These are phyloP conservation scores for Chymomyza fuscimana DNA, from an alignment of 2,888 invertebrate species.

Conservation along the genomic window DNA sequence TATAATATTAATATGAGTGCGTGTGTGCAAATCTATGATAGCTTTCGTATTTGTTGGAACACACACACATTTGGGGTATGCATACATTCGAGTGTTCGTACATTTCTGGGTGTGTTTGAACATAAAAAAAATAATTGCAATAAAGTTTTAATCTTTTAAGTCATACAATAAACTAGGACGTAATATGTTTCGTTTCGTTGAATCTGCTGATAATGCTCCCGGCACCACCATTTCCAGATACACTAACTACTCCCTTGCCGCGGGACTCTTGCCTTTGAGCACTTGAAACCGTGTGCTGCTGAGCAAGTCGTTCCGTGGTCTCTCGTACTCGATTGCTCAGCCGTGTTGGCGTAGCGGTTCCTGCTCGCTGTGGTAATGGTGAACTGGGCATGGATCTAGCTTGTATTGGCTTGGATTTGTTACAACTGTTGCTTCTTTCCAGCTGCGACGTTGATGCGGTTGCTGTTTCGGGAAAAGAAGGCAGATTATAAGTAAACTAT, in stretches of 20 bases:
- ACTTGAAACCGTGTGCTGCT: conserved; percentile 74
- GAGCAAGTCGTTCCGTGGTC: conserved; percentile 79
- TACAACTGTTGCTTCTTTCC: conserved; percentile 41
- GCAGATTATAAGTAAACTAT: not conserved
- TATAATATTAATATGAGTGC: not conserved
- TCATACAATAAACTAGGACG: conserved; percentile 56
- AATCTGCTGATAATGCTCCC: conserved; percentile 59
- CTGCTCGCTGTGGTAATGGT: conserved; percentile 61
- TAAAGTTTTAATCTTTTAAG: conserved; percentile 15
- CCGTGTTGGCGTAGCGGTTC: conserved; percentile 77
- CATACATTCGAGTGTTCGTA: conserved; percentile 18
- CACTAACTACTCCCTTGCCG: conserved; percentile 37
- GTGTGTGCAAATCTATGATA: conserved; percentile 15
- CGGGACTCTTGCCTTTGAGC: conserved; percentile 21
- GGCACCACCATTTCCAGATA: conserved; percentile 14
- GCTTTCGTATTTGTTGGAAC: conserved; percentile 30
- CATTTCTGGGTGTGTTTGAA: conserved; percentile 11
- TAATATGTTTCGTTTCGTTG: conserved; percentile 71
- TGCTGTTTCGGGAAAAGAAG: conserved; percentile 10
- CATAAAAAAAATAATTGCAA: not conserved
- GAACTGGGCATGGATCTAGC: conserved; percentile 79
- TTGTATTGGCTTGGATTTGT: conserved; percentile 55
- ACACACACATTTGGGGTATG: conserved; percentile 16
- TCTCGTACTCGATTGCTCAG: conserved; percentile 80
- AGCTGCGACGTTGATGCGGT: conserved; percentile 30